Evolutionary conservation across 2,797 vertebrate genomes (phyloP).

Genomic region (Cercopithecus mitis): DNA sequence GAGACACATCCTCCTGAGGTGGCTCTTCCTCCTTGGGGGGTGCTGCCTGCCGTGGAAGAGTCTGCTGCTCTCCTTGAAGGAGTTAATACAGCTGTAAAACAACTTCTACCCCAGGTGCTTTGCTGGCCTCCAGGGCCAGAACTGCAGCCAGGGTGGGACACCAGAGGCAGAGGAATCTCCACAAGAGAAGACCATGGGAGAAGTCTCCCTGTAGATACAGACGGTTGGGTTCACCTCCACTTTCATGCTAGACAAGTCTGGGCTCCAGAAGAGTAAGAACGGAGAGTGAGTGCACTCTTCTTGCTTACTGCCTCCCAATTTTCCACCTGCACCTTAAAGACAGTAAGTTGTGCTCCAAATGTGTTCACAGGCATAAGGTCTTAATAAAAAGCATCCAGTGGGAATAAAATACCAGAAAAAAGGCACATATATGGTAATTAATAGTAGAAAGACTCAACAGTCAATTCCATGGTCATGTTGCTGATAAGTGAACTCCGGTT

Average conservation of each 20-base stretch:
- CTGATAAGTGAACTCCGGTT: not conserved
- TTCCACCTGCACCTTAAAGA: not conserved
- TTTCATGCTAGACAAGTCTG: not conserved
- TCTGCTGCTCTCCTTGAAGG: not conserved
- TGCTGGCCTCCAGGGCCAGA: not conserved
- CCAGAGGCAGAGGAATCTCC: not conserved
- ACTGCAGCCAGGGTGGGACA: not conserved
- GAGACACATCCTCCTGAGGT: not conserved
- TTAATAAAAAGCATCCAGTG: not conserved
- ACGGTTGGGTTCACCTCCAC: not conserved
- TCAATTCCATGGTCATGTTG: not conserved
- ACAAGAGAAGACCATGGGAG: too few relatives aligned
- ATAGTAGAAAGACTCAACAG: not conserved
- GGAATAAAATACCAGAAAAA: not conserved
- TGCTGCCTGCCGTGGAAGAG: not conserved
- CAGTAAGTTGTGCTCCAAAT: not conserved
- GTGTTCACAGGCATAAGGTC: not conserved
- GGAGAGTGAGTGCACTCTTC: not conserved
- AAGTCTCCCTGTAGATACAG: not conserved
- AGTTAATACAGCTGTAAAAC: not conserved
- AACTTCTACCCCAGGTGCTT: not conserved
- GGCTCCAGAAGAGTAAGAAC: not conserved
- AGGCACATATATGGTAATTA: not conserved
- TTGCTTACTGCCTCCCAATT: not conserved
- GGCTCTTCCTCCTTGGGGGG: not conserved